A percentile compares a stretch with the other conserved stretches of the same genome.
phyloP scores from a whole-genome alignment of 2,113 vertebrate species.

The human region DNA sequence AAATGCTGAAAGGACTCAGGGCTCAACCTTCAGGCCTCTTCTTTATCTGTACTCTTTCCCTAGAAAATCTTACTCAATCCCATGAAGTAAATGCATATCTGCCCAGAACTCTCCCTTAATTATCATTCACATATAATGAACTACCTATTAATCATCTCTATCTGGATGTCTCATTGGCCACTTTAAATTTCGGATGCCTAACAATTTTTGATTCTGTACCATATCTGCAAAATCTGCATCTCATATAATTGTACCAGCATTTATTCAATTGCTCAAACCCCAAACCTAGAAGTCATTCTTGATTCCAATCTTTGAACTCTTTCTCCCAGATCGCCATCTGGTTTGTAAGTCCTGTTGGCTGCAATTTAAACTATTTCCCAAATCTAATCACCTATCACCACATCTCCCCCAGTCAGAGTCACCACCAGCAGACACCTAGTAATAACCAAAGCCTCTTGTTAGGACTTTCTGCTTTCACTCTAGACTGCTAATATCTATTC shows the following conservation, averaged over 20 bases:
- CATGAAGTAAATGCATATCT: neutral
- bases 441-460: neutral
- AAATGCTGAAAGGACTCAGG: neutral
- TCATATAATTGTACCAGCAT: neutral
- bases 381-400: neutral
- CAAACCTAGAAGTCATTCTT: neutral
- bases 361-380: neutral
- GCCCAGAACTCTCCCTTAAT: neutral
- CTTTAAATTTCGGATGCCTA: neutral
- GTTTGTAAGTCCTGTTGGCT: neutral
- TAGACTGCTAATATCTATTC: neutral
- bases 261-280: neutral
- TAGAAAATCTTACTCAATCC: neutral
- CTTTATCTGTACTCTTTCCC: neutral
- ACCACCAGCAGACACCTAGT: neutral
- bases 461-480: neutral
- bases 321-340: neutral
- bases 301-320: neutral
- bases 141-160: neutral
- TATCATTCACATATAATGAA: neutral
- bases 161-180: neutral
- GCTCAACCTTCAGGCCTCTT: neutral
- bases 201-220: neutral
- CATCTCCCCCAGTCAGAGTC: neutral
- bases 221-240: neutral